A percentile compares a stretch with the other conserved stretches of the same genome.
These are phyloP conservation scores for Sepioteuthis lessoniana DNA, from an alignment of 2,888 invertebrate species.

Conservation along the genomic window DNA sequence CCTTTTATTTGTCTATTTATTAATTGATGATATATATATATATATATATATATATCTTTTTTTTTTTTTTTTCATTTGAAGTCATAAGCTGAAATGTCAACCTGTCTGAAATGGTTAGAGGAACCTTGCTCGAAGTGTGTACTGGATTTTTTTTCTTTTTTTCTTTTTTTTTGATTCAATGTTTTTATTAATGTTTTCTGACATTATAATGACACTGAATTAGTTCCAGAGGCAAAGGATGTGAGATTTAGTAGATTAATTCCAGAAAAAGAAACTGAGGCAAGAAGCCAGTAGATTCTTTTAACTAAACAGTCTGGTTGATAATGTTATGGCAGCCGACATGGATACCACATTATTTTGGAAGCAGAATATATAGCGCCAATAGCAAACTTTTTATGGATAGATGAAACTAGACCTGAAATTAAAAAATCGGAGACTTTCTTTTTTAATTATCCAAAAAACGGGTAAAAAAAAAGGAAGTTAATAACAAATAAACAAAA, in stretches of 20 bases:
- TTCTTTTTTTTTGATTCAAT: background rate
- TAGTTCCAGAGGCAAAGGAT: background rate
- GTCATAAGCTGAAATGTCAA: background rate
- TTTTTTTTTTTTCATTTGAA: too few relatives aligned
- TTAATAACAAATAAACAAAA: too few relatives aligned
- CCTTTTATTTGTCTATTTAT: too few relatives aligned
- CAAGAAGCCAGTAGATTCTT: background rate
- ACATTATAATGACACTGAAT: background rate
- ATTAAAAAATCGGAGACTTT: background rate
- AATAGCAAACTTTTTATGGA: background rate
- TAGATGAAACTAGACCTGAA: background rate
- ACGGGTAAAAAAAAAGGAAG: too few relatives aligned
- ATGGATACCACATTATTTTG: background rate
- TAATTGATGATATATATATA: too few relatives aligned
- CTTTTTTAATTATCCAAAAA: background rate
- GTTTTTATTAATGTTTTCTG: constrained; percentile 20
- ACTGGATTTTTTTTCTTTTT: background rate
- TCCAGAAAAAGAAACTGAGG: background rate
- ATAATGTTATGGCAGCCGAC: background rate
- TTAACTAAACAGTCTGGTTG: background rate
- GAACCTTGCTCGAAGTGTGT: background rate
- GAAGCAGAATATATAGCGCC: background rate
- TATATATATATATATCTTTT: too few relatives aligned
- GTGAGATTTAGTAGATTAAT: background rate
- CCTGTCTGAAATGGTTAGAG: background rate